A percentile compares a stretch with the other conserved stretches of the same genome.
These are phyloP conservation scores for Oncorhynchus clarkii DNA, from an alignment of 2,113 vertebrate genomes.

Conservation along the genomic window DNA sequence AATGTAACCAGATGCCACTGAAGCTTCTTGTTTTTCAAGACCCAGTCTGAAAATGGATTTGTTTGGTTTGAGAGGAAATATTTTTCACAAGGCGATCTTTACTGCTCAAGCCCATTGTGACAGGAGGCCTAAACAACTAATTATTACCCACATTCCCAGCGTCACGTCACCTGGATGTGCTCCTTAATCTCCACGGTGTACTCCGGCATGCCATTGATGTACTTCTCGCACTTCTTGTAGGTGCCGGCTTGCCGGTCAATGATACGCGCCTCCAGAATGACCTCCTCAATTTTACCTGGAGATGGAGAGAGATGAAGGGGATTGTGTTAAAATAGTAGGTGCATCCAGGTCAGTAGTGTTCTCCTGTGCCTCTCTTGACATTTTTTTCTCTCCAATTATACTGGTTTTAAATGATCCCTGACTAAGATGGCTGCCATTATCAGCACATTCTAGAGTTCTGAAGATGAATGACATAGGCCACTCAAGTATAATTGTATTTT, in stretches of 20 bases:
- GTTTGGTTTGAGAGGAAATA: background rate
- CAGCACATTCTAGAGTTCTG: background rate
- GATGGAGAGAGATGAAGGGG: background rate
- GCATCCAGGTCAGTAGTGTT: no score
- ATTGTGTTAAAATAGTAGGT: no score
- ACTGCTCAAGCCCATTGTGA: no score
- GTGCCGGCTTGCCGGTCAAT: slow-evolving; percentile 72
- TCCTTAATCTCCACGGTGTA: slow-evolving; percentile 88
- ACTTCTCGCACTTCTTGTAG: slow-evolving; percentile 76
- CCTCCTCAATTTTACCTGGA: slow-evolving; percentile 92
- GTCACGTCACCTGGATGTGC: slow-evolving; percentile 81
- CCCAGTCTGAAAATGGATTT: background rate
- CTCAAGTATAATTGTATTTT: no score
- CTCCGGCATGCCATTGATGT: slow-evolving; percentile 88
- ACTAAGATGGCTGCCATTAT: no score
- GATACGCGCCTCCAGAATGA: slow-evolving; percentile 90
- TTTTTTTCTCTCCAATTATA: background rate
- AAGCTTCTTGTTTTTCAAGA: no score
- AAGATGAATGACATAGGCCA: no score
- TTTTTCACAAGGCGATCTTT: no score
- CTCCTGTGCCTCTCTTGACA: no score
- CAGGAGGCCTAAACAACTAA: no score
- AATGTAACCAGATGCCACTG: no score
- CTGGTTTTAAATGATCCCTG: background rate
- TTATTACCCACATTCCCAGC: no score